Percentiles rank a stretch among this genome's conserved stretches.
phyloP scores from a whole-genome alignment of 2,888 invertebrate species.

The Achlya flavicornis region DNA sequence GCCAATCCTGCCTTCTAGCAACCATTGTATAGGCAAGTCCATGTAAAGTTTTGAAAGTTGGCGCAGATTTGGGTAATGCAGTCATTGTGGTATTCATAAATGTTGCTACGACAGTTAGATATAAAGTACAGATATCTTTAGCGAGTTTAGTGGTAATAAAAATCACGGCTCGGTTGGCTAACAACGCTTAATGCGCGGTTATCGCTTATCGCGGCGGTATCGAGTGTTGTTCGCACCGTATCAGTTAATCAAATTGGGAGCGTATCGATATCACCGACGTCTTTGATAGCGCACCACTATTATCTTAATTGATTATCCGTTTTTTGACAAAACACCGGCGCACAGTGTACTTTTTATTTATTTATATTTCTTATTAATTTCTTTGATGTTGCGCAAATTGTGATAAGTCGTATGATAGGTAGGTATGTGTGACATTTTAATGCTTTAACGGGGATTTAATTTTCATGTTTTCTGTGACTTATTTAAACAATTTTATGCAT shows the following conservation, averaged over 20 bases:
- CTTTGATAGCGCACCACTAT: conserved; percentile 72
- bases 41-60: background rate
- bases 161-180: conserved; percentile 76
- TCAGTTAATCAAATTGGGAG: conserved; percentile 81
- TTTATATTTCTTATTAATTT: conserved; percentile 9
- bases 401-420: conserved; percentile 6
- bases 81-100: background rate
- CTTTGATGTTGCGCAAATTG: conserved; percentile 29
- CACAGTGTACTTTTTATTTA: conserved; percentile 17
- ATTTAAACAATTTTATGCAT: background rate
- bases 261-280: conserved; percentile 76
- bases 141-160: conserved; percentile 74
- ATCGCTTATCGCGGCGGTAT: conserved; percentile 75
- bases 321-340: conserved; percentile 69
- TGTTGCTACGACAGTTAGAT: conserved; percentile 41
- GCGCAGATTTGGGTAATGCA: background rate
- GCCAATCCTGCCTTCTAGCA: too few species aligned
- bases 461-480: conserved; percentile 44
- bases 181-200: conserved; percentile 76
- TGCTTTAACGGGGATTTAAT: conserved; percentile 28
- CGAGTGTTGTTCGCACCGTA: conserved; percentile 74
- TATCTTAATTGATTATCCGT: conserved; percentile 82
- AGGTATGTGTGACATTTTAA: conserved; percentile 16
- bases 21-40: background rate
- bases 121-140: conserved; percentile 56